Conservation (phyloP, 2,113 vertebrate species). For the Cairina moschata region DNA sequence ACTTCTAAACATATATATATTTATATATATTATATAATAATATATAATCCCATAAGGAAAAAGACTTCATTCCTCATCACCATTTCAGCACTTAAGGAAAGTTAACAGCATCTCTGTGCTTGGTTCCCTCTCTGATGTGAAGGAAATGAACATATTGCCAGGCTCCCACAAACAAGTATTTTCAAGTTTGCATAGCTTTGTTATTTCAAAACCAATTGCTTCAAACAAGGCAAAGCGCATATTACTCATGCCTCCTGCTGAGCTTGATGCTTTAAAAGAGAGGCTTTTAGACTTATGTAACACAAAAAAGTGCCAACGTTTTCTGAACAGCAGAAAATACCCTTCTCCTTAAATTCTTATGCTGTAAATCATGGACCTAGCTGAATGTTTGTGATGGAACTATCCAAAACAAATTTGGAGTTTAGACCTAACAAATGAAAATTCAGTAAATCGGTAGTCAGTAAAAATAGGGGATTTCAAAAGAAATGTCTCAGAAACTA, state of each 20-base stretch:
- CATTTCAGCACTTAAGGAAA: not conserved
- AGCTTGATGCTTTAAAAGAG: not conserved
- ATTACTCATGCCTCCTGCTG: slow-evolving; percentile 46
- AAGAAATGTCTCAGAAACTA: not conserved
- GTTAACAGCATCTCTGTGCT: not conserved
- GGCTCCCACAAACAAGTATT: not conserved
- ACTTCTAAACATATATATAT: not conserved
- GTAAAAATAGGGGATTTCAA: not conserved
- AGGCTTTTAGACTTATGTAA: slow-evolving; percentile 11
- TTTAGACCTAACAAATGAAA: not conserved
- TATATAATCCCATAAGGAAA: not conserved
- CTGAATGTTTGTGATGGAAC: not conserved
- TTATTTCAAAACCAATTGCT: slow-evolving; percentile 27
- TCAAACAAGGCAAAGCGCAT: slow-evolving; percentile 18
- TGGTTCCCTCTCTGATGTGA: not conserved
- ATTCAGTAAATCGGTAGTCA: not conserved
- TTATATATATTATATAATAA: not conserved
- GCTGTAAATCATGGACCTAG: not conserved
- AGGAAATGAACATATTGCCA: not conserved
- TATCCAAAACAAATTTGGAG: not conserved
- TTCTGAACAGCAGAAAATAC: not conserved
- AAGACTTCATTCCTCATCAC: not conserved
- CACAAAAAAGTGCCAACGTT: not conserved
- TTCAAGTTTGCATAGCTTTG: slow-evolving; percentile 25
- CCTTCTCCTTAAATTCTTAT: not conserved